Evolutionary conservation across 2,797 vertebrate species (phyloP), one percentile per base, ranked within the genome.

Genomic region (Echeneis naucrates): DNA sequence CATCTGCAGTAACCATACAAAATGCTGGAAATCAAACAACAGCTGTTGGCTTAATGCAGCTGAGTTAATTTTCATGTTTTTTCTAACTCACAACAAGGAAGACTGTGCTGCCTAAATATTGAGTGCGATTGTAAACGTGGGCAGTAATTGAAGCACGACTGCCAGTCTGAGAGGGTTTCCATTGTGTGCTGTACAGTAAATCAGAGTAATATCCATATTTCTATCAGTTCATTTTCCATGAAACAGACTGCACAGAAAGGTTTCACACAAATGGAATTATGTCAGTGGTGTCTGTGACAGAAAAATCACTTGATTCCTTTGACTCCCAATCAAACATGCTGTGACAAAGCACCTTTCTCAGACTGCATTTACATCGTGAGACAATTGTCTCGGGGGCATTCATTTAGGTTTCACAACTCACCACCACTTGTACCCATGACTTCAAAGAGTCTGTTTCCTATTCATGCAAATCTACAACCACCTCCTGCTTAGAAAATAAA

Each of bases 381-480:
- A 75, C 72, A 81, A 77, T 52, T 33, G 83, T 87, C 83, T 81
- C 8, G 1, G 48, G 48, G 78, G 80, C n/a, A 23, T 56, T 88
- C 80, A 86, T 89, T 90, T 86, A 84, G 76, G 72, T 52, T 72
- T 83, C 57, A 69, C 54, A 80, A 86, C 79, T 82, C 79, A 72
- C 64, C 71, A 86, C 73, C 45, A 68, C 69, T 82, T 73, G 85
- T 56, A 82, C 73, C 79, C 64, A 33, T 50, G 61, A 87, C 90
- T 91, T 93, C 85, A 94, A 92, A 92, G 89, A 78, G 68, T 75
- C 58, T 63, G 76, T 83, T 77, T 78, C 61, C 82, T 85, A 84
- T 92, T 88, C 86, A 86, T 87, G 77, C 73, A 85, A 87, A 86
- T 88, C 82, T 80, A 68, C 57, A 72, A 66, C 76, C 61, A 67